Evolutionary conservation across 2,888 invertebrate species (phyloP), one percentile per base, ranked within the genome.

Genomic region (Hyposoter didymator): DNA sequence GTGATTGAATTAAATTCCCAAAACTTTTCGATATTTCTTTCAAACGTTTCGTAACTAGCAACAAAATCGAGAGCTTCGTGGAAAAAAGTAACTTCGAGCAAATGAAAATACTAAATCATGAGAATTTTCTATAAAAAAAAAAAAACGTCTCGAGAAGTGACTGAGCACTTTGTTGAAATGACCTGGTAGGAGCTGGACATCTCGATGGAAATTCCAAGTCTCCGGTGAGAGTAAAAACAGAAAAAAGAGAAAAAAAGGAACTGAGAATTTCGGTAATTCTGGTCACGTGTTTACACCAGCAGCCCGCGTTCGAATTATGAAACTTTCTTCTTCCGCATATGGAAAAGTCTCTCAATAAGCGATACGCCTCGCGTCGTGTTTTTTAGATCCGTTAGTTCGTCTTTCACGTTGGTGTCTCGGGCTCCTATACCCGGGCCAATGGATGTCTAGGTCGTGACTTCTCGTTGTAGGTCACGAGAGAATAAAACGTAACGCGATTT

Each of bases 401-500:
- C 75, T 76, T 64, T 76, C 75, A 76, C 47, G 64, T 14, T 49
- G 12, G 64, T 76, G 28, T 47, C 39, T 39, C 52, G 52, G 22
- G n/a, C 2, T 43, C 47, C 14, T 35, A 49, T 17, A 8, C 55
- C 19, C n/a, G 32, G 32, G 39, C 3, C 47, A 52, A 49, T 22
- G 22, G 32, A 91, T 91, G 90, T 90, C 90, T 90, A 91, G 91
- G 91, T 91, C 91, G 90, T 88, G 88, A 88, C 90, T 87, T 47
- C 47, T 70, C 75, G 81, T 88, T 86, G 85, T 88, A 84, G 88
- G 89, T 88, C 89, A 89, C 86, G 84, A 62, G 78, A 66, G 55
- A 82, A 75, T 75, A 66, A 66, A 59, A 66, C 66, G 6, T 39
- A 45, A 12, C 64, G 22, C 8, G 14, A 32, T 35, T 52, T 1